Evolutionary conservation across 1,140 invertebrate genomes (phyloP), one percentile per base, ranked within the genome.

Genomic region (Lineus longissimus): DNA sequence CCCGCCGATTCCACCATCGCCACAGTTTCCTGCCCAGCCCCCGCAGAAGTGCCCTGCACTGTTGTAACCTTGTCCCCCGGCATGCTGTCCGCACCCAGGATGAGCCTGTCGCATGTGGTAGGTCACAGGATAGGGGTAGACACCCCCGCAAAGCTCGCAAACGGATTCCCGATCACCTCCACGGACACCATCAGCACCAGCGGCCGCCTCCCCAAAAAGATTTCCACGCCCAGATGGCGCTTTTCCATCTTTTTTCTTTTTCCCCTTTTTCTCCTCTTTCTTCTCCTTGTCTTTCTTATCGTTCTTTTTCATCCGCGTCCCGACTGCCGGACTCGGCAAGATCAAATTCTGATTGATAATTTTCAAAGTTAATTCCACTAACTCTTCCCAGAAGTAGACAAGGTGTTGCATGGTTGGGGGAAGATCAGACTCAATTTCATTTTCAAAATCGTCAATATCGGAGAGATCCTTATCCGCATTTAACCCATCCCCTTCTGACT

Each of bases 91-190:
- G 80, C 95, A 97, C 0, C 95, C 95, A 2, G 91, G 90, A 84
- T 97, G 95, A 43, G 87, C 81, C 70, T 89, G 87, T 54, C 90
- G 85, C 92, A 98, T 95, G 78, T 98, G 95, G 69, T 92, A 91
- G 0, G 92, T 95, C 0, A 97, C 86, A 0, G 92, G 91, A 81
- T 89, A 87, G 59, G 91, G 86, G 76, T 85, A 84, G 56, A 88
- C 83, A 22, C 80, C 81, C 6, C 90, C 91, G 75, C 95, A 98
- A 22, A 97, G 83, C 77, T 97, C 95, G 78, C 95, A 98, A 31
- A 86, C 76, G 6, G 88, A 88, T 62, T 89, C 87, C 19, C 83
- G 80, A n/a, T 82, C 67, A 25, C 60, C 68, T 25, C 67, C 63
- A 2, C 47, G 61, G 81, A 83, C 65, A 11, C 65, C 75, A 23